Base-by-base conservation (phyloP, 2,888 invertebrate genomes). In the Archaeoteleia sp. region DNA sequence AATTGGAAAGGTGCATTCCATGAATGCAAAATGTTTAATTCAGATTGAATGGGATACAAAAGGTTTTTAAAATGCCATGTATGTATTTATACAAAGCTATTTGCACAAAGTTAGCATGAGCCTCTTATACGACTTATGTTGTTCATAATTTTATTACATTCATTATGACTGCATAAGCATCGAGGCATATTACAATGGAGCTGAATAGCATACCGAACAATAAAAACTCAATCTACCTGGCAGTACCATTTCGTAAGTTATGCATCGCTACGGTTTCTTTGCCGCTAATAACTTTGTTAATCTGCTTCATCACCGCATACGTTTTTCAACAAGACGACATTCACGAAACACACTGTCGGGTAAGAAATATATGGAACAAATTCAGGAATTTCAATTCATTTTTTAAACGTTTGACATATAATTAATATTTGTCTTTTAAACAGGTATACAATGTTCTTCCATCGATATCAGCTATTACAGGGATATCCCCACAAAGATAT, bases 381-480 rank as follows among this genome's bases (percentile, higher is more conserved):
- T n/a, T n/a, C n/a, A n/a, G n/a, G n/a, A 40, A 14, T 23, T 13
- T 14, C 13, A 35, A 6, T 14, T 6, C 5, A 7, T 23, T 23
- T 7, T 23, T 23, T 7, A 23, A 23, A 5, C 23, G 7, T 3
- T 29, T 3, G 6, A 29, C 14, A 25, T 12, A 43, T 43, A 23
- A 39, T 30, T 20, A 27, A 14, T 20, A n/a, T 35, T 35, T 2
- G 2, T 20, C 1, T 39, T 40, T 40, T 12, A 82, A 87, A 2
- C 86, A 96, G 96, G 96, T 96, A 55, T 95, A 94, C 86, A 97
- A 97, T 87, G 91, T 95, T 86, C 92, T 97, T 83, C 96, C 97
- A 80, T 96, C 96, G 78, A 96, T 96, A 87, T 96, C 96, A 89
- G 95, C 97, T 73, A 95, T 97, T 85, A 97, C 96, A 67, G 96